phyloP scores from a whole-genome alignment of 2,113 vertebrate species.

The Gopherus evgoodei region DNA sequence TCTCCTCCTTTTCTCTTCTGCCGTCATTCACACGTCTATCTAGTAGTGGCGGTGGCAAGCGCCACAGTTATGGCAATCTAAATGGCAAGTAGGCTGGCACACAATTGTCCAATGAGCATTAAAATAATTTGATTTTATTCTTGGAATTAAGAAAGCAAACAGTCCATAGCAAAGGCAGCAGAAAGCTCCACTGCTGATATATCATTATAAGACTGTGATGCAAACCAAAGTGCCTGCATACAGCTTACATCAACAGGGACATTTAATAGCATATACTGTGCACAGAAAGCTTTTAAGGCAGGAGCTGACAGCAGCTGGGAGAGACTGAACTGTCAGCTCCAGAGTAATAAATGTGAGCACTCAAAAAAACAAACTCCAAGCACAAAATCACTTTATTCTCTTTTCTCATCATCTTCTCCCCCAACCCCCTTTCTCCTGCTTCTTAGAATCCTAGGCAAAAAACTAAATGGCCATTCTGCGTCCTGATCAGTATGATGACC shows the following conservation, averaged over 20 bases:
- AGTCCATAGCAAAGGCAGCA: neutral
- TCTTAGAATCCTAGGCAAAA: neutral
- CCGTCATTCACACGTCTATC: neutral
- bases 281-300: neutral
- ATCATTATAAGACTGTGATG: neutral
- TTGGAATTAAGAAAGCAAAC: neutral
- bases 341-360: neutral
- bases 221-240: neutral
- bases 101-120: neutral
- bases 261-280: neutral
- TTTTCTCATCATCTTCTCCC: accelerated
- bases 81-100: neutral
- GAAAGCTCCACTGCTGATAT: neutral
- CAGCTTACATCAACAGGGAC: neutral
- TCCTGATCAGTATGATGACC: neutral
- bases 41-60: neutral
- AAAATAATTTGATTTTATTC: too few species aligned
- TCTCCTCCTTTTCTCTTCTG: neutral
- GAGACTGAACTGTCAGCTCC: neutral
- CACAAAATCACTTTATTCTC: neutral
- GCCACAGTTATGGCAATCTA: neutral
- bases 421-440: neutral
- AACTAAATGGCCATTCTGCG: neutral
- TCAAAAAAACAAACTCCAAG: neutral
- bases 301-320: neutral